These are phyloP conservation scores for Ariopsis seemanni DNA, from an alignment of 2,113 vertebrate genomes.

Conservation along the genomic window DNA sequence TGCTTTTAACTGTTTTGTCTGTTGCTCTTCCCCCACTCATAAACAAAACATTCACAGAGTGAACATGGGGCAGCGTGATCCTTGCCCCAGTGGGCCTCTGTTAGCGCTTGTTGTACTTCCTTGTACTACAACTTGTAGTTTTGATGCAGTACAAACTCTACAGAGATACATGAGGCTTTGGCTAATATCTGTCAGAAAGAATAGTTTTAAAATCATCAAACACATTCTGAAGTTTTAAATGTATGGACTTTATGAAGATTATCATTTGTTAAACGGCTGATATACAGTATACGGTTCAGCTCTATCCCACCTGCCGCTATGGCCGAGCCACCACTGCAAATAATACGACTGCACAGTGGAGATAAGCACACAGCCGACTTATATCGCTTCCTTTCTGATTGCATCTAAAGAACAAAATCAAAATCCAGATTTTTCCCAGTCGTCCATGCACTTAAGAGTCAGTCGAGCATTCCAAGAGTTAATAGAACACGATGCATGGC, in stretches of 20 bases:
- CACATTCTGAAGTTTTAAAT: not conserved
- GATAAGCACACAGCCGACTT: not conserved
- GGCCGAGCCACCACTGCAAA: not conserved
- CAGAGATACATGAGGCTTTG: not conserved
- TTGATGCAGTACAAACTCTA: not conserved
- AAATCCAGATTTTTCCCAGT: conserved; percentile 45
- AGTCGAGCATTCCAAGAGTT: conserved; percentile 87
- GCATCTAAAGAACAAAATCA: not conserved
- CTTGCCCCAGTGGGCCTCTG: not conserved
- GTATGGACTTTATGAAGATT: not conserved
- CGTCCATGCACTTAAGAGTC: conserved; percentile 85
- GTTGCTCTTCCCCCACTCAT: not conserved
- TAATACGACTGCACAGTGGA: not conserved
- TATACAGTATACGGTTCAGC: not conserved
- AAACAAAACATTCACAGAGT: not conserved
- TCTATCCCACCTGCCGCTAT: not conserved
- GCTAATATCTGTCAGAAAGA: too few relatives aligned
- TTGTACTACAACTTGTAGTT: not conserved
- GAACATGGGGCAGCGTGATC: not conserved
- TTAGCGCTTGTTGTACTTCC: not conserved
- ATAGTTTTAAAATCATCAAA: not conserved
- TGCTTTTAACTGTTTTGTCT: not conserved
- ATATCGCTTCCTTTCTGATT: not conserved
- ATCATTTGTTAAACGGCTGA: not conserved
- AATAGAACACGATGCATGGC: conserved; percentile 73